Evolutionary conservation across 2,113 vertebrate species (phyloP).

Genomic region (Todiramphus saurophagus): DNA sequence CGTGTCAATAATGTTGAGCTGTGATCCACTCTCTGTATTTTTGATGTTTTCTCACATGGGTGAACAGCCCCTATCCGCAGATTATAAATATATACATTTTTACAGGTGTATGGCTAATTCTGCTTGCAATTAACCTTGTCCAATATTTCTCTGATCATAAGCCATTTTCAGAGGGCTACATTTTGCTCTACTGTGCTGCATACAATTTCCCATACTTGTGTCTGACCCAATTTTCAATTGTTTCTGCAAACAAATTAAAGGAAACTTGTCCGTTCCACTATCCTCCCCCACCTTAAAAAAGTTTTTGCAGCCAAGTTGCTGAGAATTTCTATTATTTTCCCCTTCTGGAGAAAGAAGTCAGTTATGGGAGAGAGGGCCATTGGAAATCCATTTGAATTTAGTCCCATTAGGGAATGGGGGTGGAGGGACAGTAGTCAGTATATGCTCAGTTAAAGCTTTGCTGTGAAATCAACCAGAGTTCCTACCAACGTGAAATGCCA

Average conservation of each 20-base stretch:
- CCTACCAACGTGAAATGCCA: not conserved
- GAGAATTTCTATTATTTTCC: not conserved
- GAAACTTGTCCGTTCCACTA: not conserved
- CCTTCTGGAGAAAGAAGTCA: not conserved
- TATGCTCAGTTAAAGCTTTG: not conserved
- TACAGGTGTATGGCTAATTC: not conserved
- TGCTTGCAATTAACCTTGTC: not conserved
- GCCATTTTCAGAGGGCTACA: not conserved
- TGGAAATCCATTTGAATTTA: not conserved
- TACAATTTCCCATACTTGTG: not conserved
- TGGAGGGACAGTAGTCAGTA: not conserved
- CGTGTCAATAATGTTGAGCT: not conserved
- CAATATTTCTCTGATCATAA: not conserved
- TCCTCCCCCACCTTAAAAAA: not conserved
- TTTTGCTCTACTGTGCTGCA: not conserved
- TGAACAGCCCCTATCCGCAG: not conserved
- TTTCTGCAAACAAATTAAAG: not conserved
- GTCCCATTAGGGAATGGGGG: not conserved
- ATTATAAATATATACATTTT: not conserved
- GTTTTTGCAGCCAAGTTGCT: not conserved
- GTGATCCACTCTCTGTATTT: fast-evolving
- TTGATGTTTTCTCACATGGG: not conserved
- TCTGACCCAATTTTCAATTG: not conserved
- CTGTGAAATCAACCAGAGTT: not conserved
- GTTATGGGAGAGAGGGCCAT: not conserved